phyloP scores from a whole-genome alignment of 1,140 invertebrate species.

The Caligus rogercresseyi region DNA sequence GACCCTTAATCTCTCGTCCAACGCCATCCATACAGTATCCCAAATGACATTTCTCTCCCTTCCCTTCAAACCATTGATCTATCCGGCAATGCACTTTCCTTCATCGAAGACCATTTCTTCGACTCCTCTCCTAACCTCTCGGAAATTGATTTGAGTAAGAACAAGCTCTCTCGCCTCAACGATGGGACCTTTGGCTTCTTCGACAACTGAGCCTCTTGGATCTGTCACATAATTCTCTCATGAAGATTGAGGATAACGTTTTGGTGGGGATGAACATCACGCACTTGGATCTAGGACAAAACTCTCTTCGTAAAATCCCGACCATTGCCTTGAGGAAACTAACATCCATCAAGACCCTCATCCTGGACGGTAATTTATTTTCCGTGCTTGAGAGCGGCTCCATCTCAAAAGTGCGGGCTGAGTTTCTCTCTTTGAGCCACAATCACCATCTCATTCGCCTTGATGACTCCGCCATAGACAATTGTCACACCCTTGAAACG shows the following conservation, averaged over 20 bases:
- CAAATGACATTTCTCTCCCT: conserved; percentile 5
- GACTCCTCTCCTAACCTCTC: conserved; percentile 3
- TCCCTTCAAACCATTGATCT: conserved; percentile 12
- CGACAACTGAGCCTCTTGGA: conserved; percentile 3
- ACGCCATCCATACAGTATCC: conserved; percentile 17
- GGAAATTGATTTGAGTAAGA: conserved; percentile 6
- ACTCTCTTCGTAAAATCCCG: conserved; percentile 14
- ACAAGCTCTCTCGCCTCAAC: conserved; percentile 9
- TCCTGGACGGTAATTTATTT: conserved; percentile 14
- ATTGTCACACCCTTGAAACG: background rate
- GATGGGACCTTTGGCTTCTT: conserved; percentile 9
- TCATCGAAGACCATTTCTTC: conserved; percentile 8
- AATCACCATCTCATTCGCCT: background rate
- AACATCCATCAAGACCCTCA: background rate
- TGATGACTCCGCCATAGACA: background rate
- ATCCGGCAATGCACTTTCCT: conserved; percentile 7
- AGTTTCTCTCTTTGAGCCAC: conserved; percentile 12
- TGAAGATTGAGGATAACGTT: conserved; percentile 18
- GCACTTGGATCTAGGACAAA: conserved; percentile 14
- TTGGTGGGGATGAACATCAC: conserved; percentile 18
- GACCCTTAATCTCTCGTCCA: conserved; percentile 8
- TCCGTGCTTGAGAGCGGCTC: background rate
- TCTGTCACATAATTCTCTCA: conserved; percentile 10
- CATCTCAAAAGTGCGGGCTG: background rate
- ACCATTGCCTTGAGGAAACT: conserved; percentile 9